Base-by-base conservation (phyloP, 2,888 invertebrate species). In the Pterobdella sp. region DNA sequence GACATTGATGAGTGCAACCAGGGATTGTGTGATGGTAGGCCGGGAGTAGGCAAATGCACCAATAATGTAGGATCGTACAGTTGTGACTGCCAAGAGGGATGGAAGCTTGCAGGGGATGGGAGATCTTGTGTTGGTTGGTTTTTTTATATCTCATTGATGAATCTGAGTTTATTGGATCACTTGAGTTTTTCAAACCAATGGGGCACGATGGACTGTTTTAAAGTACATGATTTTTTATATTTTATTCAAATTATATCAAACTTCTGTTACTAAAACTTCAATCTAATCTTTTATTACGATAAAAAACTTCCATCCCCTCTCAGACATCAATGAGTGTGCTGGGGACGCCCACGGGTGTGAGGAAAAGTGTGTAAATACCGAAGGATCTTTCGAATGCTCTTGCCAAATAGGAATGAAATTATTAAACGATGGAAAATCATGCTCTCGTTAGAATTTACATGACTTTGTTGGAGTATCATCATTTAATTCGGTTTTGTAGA, bases 301-400 rank as follows among this genome's bases (percentile, higher is more conserved):
- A n/a, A n/a, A n/a, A 42, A 7, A 42, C 49, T 14, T 10, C 4
- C 31, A 26, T 14, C 18, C 49, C 18, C 32, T 14, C 7, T 10
- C 73, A 73, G 73, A 73, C n/a, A 42, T 68, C 14, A 68, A 73
- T 42, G 73, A 73, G 29, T 73, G 73, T 49, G 69, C 56, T 60
- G 56, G 32, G 63, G 32, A 56, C 31, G 36, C 42, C 26, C 7
- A 60, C 56, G 64, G 64, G 14, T 73, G 73, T 31, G 18, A 36
- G 22, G 69, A 69, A 31, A 34, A 37, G 60, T 73, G 73, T 49
- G 64, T 36, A 4, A 73, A 73, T 36, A 36, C 49, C n/a, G 69
- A 68, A 4, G 73, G 73, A 32, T 22, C 29, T 42, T 73, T 63
- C 42, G 1, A 34, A 22, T 73, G 73, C 35, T 31, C 22, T 64